Conservation (phyloP, 2,797 vertebrate species). For the Eulemur rubriventer region DNA sequence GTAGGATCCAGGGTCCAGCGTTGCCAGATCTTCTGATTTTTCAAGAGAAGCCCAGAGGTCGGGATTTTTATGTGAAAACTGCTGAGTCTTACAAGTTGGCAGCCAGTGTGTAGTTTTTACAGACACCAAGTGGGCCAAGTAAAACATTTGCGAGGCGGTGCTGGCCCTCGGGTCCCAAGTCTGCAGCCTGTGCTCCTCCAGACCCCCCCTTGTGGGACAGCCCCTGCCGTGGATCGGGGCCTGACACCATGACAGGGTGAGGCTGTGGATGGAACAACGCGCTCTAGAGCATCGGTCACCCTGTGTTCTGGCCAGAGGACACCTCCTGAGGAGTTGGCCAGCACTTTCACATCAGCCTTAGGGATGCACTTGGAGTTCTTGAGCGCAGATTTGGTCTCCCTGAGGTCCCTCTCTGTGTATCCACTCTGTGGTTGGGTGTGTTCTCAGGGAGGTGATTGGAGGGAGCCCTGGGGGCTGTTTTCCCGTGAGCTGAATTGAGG, state of each 20-base stretch:
- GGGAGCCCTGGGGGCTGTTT: background rate
- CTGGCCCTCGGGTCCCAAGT: background rate
- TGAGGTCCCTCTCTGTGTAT: background rate
- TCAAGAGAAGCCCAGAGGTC: background rate
- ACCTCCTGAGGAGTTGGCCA: background rate
- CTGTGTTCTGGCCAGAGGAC: background rate
- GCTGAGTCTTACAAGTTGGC: slow-evolving; percentile 32
- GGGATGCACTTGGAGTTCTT: background rate
- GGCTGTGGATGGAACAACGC: background rate
- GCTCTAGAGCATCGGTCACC: background rate
- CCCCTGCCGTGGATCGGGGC: background rate
- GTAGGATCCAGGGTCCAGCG: background rate
- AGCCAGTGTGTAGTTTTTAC: background rate
- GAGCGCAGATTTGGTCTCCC: background rate
- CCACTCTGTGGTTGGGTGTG: background rate
- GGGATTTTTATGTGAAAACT: slow-evolving; percentile 30
- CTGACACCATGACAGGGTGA: background rate
- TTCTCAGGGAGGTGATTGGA: background rate
- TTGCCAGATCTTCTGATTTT: background rate
- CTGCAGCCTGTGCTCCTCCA: background rate
- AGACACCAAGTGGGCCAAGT: background rate
- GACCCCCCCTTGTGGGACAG: background rate
- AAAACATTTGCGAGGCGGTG: background rate
- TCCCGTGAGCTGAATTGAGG: background rate
- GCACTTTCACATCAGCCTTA: background rate